phyloP scores from a whole-genome alignment of 2,113 vertebrate species.

The Pollachius pollachius region DNA sequence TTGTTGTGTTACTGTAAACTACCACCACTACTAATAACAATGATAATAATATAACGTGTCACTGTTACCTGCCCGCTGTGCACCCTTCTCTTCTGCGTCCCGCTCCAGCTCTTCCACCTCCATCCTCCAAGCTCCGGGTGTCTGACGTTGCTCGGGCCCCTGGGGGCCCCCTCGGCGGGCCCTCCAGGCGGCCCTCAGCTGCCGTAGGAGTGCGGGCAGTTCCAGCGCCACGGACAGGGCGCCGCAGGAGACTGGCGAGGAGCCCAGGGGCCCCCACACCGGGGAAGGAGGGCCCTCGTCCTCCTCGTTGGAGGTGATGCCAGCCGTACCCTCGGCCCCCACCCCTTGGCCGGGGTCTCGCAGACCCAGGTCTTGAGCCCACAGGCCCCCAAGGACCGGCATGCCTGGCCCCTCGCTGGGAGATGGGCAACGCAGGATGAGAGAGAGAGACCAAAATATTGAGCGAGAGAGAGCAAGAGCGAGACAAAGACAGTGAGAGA shows the following conservation, averaged over 20 bases:
- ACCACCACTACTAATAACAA: not conserved
- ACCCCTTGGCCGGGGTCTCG: slow-evolving; percentile 21
- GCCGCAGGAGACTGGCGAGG: slow-evolving; percentile 52
- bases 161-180: slow-evolving; percentile 43
- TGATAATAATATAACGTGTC: not conserved
- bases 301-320: slow-evolving; percentile 18
- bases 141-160: slow-evolving; percentile 28
- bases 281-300: slow-evolving; percentile 46
- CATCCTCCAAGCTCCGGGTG: slow-evolving; percentile 30
- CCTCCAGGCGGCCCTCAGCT: slow-evolving; percentile 61
- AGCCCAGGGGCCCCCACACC: slow-evolving; percentile 52
- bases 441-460: not conserved
- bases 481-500: not conserved
- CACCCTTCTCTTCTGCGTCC: slow-evolving; percentile 21
- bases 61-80: slow-evolving; percentile 54
- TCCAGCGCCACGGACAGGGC: slow-evolving; percentile 57
- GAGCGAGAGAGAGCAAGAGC: slow-evolving; percentile 1
- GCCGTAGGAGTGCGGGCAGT: slow-evolving; percentile 59
- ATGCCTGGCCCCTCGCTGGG: slow-evolving; percentile 21
- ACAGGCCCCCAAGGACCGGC: slow-evolving; percentile 57
- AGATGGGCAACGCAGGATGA: not conserved
- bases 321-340: too few species aligned
- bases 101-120: slow-evolving; percentile 36
- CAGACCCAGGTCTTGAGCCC: slow-evolving; percentile 50
- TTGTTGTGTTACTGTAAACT: not conserved